Base-by-base conservation (phyloP, 2,888 invertebrate genomes). In the Cyclophora albipunctata region DNA sequence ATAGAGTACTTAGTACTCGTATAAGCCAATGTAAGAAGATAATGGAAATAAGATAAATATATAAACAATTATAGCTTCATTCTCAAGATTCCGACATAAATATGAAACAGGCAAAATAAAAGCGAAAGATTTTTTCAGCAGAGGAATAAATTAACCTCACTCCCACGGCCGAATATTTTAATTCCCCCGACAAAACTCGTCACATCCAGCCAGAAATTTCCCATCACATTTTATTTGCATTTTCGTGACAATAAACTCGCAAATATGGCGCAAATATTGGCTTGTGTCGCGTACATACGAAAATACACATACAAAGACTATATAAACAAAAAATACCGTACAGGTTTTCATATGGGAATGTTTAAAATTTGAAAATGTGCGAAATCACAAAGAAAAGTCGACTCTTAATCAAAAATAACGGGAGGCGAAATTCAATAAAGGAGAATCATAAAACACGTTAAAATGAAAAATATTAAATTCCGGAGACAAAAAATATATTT, bases 381-480 rank as follows among this genome's bases (percentile, higher is more conserved):
- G 58, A 37, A 45, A 7, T 47, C 48, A 46, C 59, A 51, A 51
- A 47, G 50, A 59, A 62, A 64, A 54, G 60, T 59, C 51, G 52
- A 34, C 66, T 75, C 76, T 79, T 84, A 78, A 83, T 80, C 75
- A 81, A 75, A 81, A 80, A 81, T 80, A 84, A 82, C 79, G 75
- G 67, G 68, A 72, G 64, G 66, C 73, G 71, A 80, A 80, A 82
- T 83, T 81, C 83, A 82, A 84, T 84, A 81, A 82, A 71, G 73
- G 67, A 58, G 69, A 58, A 71, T 69, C 81, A 77, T 83, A 80
- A 84, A 83, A 79, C 74, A 78, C 70, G 76, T 69, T 73, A 70
- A 81, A 78, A 83, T 80, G 82, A 73, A 82, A 84, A 82, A 81
- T 83, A 83, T 84, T 78, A 84, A 82, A 84, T 84, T 84, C 80